Conservation (phyloP, 2,888 invertebrate genomes). For the Omphaloscelis lunosa region DNA sequence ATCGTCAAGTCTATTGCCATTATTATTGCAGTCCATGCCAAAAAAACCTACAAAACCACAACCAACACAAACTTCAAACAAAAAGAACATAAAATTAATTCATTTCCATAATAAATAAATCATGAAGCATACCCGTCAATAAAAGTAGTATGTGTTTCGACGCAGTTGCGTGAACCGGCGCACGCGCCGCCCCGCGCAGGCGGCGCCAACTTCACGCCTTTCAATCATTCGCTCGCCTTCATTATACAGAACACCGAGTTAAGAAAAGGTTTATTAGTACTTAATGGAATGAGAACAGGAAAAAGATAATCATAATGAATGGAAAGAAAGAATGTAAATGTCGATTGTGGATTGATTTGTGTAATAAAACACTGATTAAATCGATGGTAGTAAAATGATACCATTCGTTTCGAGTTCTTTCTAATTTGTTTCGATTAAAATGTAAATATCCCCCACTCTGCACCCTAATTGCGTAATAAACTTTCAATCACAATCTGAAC, state of each 20-base stretch:
- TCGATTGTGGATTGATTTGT: neutral
- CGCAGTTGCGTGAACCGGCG: constrained; percentile 67
- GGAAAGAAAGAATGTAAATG: neutral
- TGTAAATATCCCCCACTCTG: too few species aligned
- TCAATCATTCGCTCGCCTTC: constrained; percentile 67
- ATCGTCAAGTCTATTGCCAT: too few species aligned
- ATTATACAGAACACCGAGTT: constrained; percentile 47
- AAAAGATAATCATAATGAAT: neutral
- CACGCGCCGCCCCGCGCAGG: constrained; percentile 75
- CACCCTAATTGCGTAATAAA: too few species aligned
- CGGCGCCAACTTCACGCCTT: constrained; percentile 71
- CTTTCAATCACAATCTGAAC: too few species aligned
- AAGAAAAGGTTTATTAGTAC: constrained; percentile 27
- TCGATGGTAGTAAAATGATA: neutral
- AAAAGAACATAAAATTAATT: neutral
- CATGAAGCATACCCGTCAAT: constrained; percentile 41
- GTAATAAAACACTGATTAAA: neutral
- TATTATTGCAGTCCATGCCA: neutral
- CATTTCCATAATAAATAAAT: constrained; percentile 43
- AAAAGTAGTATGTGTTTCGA: constrained; percentile 46
- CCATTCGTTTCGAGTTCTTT: neutral
- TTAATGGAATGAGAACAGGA: neutral
- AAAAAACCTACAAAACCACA: neutral
- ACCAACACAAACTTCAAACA: neutral
- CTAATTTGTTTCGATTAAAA: neutral